A percentile compares a stretch with the other conserved stretches of the same genome.
phyloP scores from a whole-genome alignment of 2,113 vertebrate genomes.

The Heterotis niloticus region DNA sequence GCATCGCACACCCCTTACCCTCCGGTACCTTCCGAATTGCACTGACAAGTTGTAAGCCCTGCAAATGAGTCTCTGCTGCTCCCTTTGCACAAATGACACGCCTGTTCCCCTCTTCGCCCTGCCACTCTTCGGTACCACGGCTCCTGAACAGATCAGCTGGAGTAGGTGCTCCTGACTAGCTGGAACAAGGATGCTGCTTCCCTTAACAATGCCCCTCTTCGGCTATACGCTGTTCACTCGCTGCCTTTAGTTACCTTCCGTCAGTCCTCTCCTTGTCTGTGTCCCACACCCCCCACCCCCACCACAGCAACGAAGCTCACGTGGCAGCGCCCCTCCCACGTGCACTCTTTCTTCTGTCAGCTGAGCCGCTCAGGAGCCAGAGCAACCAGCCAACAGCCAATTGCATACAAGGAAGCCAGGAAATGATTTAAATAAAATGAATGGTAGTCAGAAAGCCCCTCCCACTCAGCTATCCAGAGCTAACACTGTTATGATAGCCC shows the following conservation, averaged over 20 bases:
- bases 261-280: neutral
- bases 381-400: slow-evolving; percentile 43
- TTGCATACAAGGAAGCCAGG: slow-evolving; percentile 38
- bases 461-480: slow-evolving; percentile 30
- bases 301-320: slow-evolving; percentile 29
- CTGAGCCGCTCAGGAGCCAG: slow-evolving; percentile 25
- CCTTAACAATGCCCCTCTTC: neutral
- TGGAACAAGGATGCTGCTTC: neutral
- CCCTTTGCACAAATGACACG: neutral
- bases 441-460: slow-evolving; percentile 47
- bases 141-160: neutral
- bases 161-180: neutral
- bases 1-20: neutral
- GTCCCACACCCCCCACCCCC: slow-evolving; percentile 22
- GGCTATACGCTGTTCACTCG: too few relatives aligned
- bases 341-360: slow-evolving; percentile 39
- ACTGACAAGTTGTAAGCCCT: neutral
- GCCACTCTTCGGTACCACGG: neutral
- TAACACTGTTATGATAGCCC: slow-evolving; percentile 5
- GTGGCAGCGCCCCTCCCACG: slow-evolving; percentile 25
- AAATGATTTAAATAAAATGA: slow-evolving; percentile 51
- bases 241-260: too few relatives aligned
- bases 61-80: neutral
- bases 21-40: neutral
- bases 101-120: neutral